Evolutionary conservation across 2,797 vertebrate species (phyloP).

Genomic region (Rhinophrynus dorsalis): DNA sequence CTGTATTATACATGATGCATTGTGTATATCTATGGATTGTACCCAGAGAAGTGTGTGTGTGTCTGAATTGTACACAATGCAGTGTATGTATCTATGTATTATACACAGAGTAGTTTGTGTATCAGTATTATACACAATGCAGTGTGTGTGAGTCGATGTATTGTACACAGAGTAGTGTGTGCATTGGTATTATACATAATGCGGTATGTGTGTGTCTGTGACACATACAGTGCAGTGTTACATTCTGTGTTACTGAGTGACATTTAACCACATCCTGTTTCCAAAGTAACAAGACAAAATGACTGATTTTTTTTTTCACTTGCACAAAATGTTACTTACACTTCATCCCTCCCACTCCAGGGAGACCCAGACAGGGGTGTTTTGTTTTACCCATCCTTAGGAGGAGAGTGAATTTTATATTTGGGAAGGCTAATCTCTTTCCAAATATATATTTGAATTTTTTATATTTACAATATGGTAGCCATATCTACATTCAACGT

Average conservation of each 20-base stretch:
- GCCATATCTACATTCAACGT: too few species aligned
- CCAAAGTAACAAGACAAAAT: not conserved
- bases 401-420: too few species aligned
- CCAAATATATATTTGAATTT: too few species aligned
- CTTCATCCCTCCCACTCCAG: too few species aligned
- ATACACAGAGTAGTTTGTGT: not conserved
- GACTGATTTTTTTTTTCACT: not conserved
- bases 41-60: not conserved
- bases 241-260: conserved; percentile 6
- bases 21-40: too few species aligned
- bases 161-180: not conserved
- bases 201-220: not conserved
- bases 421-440: too few species aligned
- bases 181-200: not conserved
- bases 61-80: not conserved
- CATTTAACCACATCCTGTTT: conserved; percentile 43
- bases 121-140: not conserved
- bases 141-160: not conserved
- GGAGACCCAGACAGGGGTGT: too few species aligned
- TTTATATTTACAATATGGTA: too few species aligned
- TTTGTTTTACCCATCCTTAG: too few species aligned
- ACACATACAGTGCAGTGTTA: not conserved
- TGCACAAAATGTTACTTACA: not conserved
- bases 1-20: not conserved
- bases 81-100: not conserved